A percentile compares a stretch with the other conserved stretches of the same genome.
phyloP scores from a whole-genome alignment of 2,888 invertebrate species.

The Galeruca laticollis region DNA sequence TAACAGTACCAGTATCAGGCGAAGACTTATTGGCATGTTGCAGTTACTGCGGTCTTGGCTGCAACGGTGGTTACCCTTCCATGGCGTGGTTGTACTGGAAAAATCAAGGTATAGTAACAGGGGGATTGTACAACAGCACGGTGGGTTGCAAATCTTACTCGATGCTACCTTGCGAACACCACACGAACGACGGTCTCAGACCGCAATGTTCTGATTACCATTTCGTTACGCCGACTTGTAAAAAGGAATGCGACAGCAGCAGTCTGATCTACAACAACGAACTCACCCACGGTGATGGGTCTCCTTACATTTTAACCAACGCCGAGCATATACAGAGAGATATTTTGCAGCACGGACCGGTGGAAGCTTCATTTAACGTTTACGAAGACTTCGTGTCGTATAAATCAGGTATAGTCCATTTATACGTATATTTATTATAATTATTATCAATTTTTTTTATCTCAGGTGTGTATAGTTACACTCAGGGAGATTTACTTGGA shows the following conservation, averaged over 20 bases:
- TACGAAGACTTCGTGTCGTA: constrained; percentile 84
- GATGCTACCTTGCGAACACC: constrained; percentile 41
- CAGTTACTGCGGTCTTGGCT: constrained; percentile 80
- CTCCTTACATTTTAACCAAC: constrained; percentile 55
- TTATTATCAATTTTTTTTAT: too few relatives aligned
- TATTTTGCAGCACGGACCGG: constrained; percentile 84
- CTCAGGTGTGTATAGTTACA: constrained; percentile 79
- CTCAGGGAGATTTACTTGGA: constrained; percentile 76
- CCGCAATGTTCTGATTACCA: constrained; percentile 15
- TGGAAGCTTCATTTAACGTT: constrained; percentile 86
- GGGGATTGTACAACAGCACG: constrained; percentile 79
- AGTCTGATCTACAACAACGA: constrained; percentile 45
- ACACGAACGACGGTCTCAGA: constrained; percentile 12
- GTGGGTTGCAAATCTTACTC: constrained; percentile 54
- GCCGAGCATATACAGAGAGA: constrained; percentile 78
- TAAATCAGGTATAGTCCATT: constrained; percentile 77
- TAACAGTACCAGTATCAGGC: constrained; percentile 80
- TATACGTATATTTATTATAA: background rate
- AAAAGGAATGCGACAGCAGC: constrained; percentile 52
- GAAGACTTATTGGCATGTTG: constrained; percentile 87
- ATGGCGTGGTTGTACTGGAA: constrained; percentile 88
- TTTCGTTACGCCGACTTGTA: constrained; percentile 33
- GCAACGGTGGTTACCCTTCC: constrained; percentile 83
- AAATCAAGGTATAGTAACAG: constrained; percentile 84
- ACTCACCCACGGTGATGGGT: constrained; percentile 8